Evolutionary conservation across 2,797 vertebrate species (phyloP).

Genomic region (Argentina silus): DNA sequence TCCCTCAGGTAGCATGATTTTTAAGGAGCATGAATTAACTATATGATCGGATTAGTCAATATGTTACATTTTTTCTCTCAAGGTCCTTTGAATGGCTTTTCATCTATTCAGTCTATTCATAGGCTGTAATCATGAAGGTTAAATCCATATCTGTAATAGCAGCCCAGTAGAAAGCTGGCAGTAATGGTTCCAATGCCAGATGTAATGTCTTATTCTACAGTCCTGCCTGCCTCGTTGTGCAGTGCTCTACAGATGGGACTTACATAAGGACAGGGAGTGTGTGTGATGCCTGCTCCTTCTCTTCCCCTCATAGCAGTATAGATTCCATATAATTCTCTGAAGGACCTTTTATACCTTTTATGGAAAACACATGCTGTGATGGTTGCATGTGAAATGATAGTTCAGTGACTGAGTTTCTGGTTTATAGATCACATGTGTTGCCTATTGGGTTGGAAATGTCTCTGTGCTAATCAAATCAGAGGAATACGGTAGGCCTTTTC

Average conservation of each 20-base stretch:
- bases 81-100: not conserved
- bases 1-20: not conserved
- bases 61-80: not conserved
- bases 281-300: not conserved
- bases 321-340: not conserved
- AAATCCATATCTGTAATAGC: conserved; percentile 19
- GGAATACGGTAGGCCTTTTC: too few relatives aligned
- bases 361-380: not conserved
- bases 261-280: not conserved
- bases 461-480: too few relatives aligned
- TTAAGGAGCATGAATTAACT: not conserved
- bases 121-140: not conserved
- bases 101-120: conserved; percentile 16
- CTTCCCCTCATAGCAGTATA: not conserved
- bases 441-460: too few relatives aligned
- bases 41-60: conserved; percentile 1
- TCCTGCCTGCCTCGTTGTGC: conserved; percentile 6
- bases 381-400: too few relatives aligned
- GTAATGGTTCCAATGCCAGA: conserved; percentile 20
- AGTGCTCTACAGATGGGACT: conserved; percentile 22
- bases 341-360: not conserved
- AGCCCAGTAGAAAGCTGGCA: conserved; percentile 19
- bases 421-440: too few relatives aligned
- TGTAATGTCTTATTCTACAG: conserved; percentile 22
- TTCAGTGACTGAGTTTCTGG: too few relatives aligned